phyloP scores from a whole-genome alignment of 2,797 vertebrate genomes.

The Poliocrania exsul region DNA sequence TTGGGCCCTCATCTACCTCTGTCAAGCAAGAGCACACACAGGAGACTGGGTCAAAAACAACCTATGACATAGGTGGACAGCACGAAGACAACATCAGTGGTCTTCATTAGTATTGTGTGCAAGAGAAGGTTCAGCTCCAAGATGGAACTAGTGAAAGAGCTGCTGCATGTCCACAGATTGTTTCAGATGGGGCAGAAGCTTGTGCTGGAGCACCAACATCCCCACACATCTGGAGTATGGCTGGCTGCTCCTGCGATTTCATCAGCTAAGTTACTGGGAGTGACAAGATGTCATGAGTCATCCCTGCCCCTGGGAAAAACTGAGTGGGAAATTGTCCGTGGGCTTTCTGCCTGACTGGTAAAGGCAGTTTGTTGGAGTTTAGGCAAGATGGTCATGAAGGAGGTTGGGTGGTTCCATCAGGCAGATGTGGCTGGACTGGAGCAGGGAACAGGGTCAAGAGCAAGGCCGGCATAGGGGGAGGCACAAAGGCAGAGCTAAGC shows the following conservation, averaged over 20 bases:
- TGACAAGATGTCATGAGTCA: conserved; percentile 5
- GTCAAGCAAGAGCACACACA: not conserved
- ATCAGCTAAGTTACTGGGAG: not conserved
- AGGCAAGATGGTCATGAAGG: not conserved
- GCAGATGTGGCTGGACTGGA: not conserved
- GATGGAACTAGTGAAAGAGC: not conserved
- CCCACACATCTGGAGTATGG: accelerated
- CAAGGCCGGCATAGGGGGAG: not conserved
- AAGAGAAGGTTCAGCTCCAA: not conserved
- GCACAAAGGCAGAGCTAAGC: not conserved
- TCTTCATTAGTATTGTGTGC: not conserved
- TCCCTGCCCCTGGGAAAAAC: not conserved
- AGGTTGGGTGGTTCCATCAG: not conserved
- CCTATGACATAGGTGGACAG: not conserved
- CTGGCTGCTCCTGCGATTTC: not conserved
- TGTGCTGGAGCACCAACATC: not conserved
- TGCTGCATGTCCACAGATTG: not conserved
- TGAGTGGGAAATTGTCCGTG: not conserved
- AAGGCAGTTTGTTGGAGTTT: not conserved
- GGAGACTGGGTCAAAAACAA: not conserved
- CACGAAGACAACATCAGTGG: not conserved
- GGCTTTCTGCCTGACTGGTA: not conserved
- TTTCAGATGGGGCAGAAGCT: not conserved
- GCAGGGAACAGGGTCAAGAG: not conserved
- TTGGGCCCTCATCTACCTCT: not conserved